Percentiles rank a stretch among this genome's conserved stretches.
Evolutionary conservation across 1,140 invertebrate genomes (phyloP).

Genomic region (Phortica variegata): DNA sequence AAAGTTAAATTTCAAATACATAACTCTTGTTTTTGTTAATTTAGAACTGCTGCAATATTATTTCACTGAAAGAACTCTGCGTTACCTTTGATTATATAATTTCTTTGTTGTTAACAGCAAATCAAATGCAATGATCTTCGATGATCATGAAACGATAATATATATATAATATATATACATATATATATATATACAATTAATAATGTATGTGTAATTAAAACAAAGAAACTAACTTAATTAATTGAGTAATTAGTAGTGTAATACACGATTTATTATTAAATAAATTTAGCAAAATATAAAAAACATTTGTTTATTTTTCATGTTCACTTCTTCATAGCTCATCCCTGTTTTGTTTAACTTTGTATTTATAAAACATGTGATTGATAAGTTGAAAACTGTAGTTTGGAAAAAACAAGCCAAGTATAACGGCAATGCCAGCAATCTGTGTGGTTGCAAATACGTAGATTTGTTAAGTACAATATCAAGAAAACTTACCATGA

Average conservation of each 20-base stretch:
- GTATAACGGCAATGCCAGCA: conserved; percentile 13
- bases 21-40: conserved; percentile 7
- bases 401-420: conserved; percentile 22
- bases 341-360: conserved; percentile 25
- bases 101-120: too few relatives aligned
- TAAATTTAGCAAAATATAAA: conserved; percentile 42
- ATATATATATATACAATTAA: conserved; percentile 34
- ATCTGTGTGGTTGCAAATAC: conserved; percentile 12
- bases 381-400: conserved; percentile 19
- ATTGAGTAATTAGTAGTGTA: conserved; percentile 40
- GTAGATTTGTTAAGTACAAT: background rate
- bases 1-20: too few relatives aligned
- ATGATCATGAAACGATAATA: conserved; percentile 16
- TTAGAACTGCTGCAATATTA: conserved; percentile 33
- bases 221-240: conserved; percentile 37
- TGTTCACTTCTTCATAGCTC: conserved; percentile 19
- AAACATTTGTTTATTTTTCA: conserved; percentile 12
- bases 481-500: conserved; percentile 17
- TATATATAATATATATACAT: conserved; percentile 27
- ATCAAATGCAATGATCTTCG: too few relatives aligned
- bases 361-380: conserved; percentile 18
- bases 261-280: conserved; percentile 44
- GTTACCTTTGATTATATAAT: too few relatives aligned
- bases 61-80: too few relatives aligned
- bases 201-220: conserved; percentile 49